Evolutionary conservation across 2,113 vertebrate genomes (phyloP), one percentile per base, ranked within the genome.

Genomic region (Calidris pygmaea): DNA sequence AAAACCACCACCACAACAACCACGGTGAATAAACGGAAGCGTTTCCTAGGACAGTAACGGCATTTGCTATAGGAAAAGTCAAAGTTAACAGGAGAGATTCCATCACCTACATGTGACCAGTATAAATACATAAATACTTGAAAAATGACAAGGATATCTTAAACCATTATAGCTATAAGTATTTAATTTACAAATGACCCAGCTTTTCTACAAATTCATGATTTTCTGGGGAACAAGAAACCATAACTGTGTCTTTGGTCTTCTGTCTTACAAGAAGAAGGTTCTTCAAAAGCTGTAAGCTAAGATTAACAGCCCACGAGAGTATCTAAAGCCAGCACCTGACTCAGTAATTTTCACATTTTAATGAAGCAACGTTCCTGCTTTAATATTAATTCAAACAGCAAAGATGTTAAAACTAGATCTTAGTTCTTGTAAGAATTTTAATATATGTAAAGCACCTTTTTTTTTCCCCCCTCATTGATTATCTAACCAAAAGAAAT

Each of bases 391-490:
- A 83, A 85, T 50, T 85, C 41, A 79, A 87, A 73, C 48, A 91
- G 43, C 29, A 79, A 85, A 79, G 74, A 78, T 35, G n/a, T 68
- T 89, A 60, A 87, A 95, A 87, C 52, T 20, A 24, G 26, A 78
- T 43, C 34, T 59, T 60, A 52, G 23, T 32, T 79, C 77, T 65
- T 87, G 18, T 60, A 91, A 85, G 45, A 65, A 53, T 68, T 82
- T 79, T 85, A 95, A 89, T 72, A 47, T 14, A 62, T 37, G 34
- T 29, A 59, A 96, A 91, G 68, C 37, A 96, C 48, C 14, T 19
- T 79, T 29, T 8, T n/a, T 0, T 0, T 3, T 2, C 8, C 5
- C 52, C 39, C 12, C n/a, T 37, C 0, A 0, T 19, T 77, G 39
- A 87, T 81, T 59, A 86, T 32, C 80, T 81, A 63, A 87, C 82